These are phyloP conservation scores for Eulemur coronatus DNA, from an alignment of 2,797 vertebrate species.

Conservation along the genomic window DNA sequence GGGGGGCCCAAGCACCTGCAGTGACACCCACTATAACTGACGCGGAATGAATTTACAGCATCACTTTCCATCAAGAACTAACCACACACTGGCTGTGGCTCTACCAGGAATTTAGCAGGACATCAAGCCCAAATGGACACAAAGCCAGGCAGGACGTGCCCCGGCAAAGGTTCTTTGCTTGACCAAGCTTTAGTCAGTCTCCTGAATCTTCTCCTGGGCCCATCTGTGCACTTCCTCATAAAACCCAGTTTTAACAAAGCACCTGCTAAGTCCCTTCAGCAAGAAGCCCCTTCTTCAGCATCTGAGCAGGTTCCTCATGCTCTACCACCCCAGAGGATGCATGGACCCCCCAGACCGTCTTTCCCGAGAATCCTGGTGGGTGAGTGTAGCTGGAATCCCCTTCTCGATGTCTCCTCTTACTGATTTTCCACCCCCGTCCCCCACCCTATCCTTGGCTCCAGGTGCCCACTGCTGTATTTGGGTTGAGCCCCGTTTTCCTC, in stretches of 20 bases:
- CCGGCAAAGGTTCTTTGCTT: background rate
- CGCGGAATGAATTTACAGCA: no score
- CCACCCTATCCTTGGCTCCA: background rate
- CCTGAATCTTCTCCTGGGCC: background rate
- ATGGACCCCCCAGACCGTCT: no score
- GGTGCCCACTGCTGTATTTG: background rate
- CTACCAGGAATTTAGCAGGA: background rate
- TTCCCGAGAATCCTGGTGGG: no score
- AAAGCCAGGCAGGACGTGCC: no score
- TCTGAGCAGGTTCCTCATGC: background rate
- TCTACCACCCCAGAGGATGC: no score
- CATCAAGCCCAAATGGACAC: background rate
- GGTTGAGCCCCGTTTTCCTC: background rate
- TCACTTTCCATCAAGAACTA: background rate
- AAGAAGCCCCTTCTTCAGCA: background rate
- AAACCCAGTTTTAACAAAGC: background rate
- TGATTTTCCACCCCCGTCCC: background rate
- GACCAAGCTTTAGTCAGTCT: no score
- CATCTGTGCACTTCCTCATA: background rate
- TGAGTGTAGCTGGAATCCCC: background rate
- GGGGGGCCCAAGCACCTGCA: background rate
- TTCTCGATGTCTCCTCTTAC: fast-evolving
- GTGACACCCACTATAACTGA: fast-evolving
- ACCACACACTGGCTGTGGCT: background rate
- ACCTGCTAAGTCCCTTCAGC: background rate